Evolutionary conservation across 2,888 invertebrate genomes (phyloP).

Genomic region (Hedya salicella): DNA sequence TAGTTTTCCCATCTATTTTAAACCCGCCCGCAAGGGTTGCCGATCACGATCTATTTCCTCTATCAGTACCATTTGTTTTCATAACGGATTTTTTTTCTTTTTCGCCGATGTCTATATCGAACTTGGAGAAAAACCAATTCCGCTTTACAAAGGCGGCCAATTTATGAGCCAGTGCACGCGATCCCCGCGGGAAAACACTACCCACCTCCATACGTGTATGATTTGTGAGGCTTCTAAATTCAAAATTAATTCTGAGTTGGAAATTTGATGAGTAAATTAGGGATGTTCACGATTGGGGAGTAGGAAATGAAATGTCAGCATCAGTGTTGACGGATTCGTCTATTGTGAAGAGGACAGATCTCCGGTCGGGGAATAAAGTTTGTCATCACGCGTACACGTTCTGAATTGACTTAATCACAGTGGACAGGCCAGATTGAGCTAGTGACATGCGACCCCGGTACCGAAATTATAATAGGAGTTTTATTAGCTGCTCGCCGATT

Average conservation of each 20-base stretch:
- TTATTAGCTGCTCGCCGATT: constrained; percentile 65
- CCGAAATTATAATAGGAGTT: constrained; percentile 63
- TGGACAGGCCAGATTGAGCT: constrained; percentile 60
- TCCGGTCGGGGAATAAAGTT: constrained; percentile 55
- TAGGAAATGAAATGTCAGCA: constrained; percentile 47
- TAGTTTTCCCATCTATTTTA: constrained; percentile 16
- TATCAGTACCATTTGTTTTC: constrained; percentile 48
- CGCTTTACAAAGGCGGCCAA: constrained; percentile 70
- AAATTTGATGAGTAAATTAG: constrained; percentile 53
- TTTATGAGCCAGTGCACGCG: constrained; percentile 67
- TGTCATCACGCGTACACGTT: constrained; percentile 45
- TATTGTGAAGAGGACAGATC: constrained; percentile 54
- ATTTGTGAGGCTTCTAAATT: constrained; percentile 41
- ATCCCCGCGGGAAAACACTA: constrained; percentile 51
- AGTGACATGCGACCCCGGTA: constrained; percentile 63
- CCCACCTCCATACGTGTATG: constrained; percentile 45
- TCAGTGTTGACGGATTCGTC: constrained; percentile 53
- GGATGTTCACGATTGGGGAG: constrained; percentile 40
- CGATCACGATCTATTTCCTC: constrained; percentile 35
- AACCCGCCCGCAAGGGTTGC: constrained; percentile 28
- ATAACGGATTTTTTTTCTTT: constrained; percentile 54
- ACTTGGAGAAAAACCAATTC: constrained; percentile 73
- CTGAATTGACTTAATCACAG: constrained; percentile 40
- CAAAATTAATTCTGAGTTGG: constrained; percentile 45
- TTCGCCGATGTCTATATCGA: constrained; percentile 56